Evolutionary conservation across 2,113 vertebrate genomes (phyloP), one percentile per base, ranked within the genome.

Genomic region (Dolichallabes microphthalmus): DNA sequence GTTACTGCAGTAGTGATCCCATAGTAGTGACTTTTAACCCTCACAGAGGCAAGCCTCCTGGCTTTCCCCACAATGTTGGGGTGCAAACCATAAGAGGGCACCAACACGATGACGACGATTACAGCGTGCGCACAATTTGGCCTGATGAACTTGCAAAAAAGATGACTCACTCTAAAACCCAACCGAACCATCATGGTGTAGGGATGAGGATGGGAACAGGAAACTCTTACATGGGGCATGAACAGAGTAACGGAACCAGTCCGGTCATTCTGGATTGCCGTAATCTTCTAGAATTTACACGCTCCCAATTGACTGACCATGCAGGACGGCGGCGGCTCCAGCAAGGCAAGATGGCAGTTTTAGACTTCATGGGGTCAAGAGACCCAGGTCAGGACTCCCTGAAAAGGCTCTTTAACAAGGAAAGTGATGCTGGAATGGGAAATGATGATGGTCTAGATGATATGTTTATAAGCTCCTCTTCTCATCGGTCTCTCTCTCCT

Each of bases 1-100:
- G 95, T 89, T 96, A 95, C 90, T 96, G 95, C 89, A 96, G 95
- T 93, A 96, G 96, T 53, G 96, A 96, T 89, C 96, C 96, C 71
- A 96, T 96, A 55, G 95, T 96, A 58, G 95, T 96, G 75, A 95
- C 95, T 57, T 96, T 92, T 85, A 95, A 96, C 88, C 95, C 96
- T 66, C 93, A 90, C 75, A 88, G 92, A 73, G 90, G 92, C 19
- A 93, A 94, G 78, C 92, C 92, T 10, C 93, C 93, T 1, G 91
- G 90, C 84, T 90, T 85, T 68, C 77, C 82, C 90, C 90, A 89
- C 87, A 89, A 90, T 85, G 30, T 83, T 0, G 92, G 90, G 39
- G 88, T 90, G 82, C 90, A 90, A 64, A 75, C 87, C 0, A 88
- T 90, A 80, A 90, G 89, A 32, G 87, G 85, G 81, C 93, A 89